phyloP scores from a whole-genome alignment of 2,888 invertebrate genomes.

The Pantelozetes paolii region DNA sequence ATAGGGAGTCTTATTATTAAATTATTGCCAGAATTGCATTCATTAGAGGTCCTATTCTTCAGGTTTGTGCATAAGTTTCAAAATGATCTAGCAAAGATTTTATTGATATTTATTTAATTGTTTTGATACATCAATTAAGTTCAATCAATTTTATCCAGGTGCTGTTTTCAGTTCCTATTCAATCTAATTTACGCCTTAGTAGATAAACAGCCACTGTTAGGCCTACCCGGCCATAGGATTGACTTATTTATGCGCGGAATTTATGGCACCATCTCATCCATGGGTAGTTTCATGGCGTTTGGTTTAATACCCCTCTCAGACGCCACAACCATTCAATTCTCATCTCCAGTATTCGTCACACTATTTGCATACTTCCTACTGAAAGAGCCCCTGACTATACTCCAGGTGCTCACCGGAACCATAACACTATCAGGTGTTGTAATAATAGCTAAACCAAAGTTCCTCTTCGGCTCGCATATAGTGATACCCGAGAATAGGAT shows the following conservation, averaged over 20 bases:
- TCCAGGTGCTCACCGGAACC: slow-evolving; percentile 71
- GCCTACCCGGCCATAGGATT: slow-evolving; percentile 22
- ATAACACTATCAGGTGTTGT: slow-evolving; percentile 78
- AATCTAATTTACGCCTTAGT: not conserved
- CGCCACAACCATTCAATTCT: slow-evolving; percentile 82
- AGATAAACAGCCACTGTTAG: not conserved
- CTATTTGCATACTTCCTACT: slow-evolving; percentile 63
- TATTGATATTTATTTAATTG: no score
- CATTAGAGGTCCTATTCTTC: slow-evolving; percentile 20
- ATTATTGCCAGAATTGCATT: slow-evolving; percentile 19
- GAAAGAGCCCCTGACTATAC: slow-evolving; percentile 75
- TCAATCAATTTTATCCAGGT: no score
- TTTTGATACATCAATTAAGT: no score
- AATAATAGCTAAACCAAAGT: slow-evolving; percentile 75
- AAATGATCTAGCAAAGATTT: not conserved
- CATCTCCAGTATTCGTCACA: slow-evolving; percentile 84
- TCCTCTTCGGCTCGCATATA: slow-evolving; percentile 63
- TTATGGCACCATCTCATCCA: slow-evolving; percentile 34
- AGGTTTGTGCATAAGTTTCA: not conserved
- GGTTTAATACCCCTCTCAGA: slow-evolving; percentile 78
- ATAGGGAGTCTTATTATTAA: not conserved
- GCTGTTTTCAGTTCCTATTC: slow-evolving; percentile 1
- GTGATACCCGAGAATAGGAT: slow-evolving; percentile 18
- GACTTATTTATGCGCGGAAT: slow-evolving; percentile 25
- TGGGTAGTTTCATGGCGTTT: slow-evolving; percentile 33